A percentile compares a stretch with the other conserved stretches of the same genome.
phyloP scores from a whole-genome alignment of 2,113 vertebrate species.

The Archocentrus centrarchus region DNA sequence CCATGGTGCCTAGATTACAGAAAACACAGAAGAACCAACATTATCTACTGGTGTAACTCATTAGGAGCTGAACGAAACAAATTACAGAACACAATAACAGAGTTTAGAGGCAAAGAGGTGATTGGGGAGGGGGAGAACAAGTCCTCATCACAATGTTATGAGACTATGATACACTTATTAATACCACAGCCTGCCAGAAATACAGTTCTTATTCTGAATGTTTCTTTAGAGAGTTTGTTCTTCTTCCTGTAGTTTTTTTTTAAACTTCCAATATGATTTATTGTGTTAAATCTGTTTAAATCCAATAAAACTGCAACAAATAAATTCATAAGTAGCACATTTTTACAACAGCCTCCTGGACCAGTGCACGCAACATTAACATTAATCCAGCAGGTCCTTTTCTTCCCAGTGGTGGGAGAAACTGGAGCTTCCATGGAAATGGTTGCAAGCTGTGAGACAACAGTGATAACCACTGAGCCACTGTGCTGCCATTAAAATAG shows the following conservation, averaged over 20 bases:
- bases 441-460: background rate
- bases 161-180: background rate
- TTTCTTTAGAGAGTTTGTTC: background rate
- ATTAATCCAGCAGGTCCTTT: background rate
- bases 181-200: background rate
- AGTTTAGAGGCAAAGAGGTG: background rate
- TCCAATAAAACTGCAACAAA: background rate
- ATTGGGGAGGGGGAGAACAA: background rate
- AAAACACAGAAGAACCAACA: background rate
- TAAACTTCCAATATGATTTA: background rate
- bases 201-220: background rate
- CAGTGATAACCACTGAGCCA: background rate
- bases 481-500: background rate
- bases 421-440: background rate
- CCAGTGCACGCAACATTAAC: background rate
- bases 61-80: background rate
- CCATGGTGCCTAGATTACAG: constrained; percentile 81
- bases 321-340: background rate
- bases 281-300: background rate
- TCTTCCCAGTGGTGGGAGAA: background rate
- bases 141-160: background rate
- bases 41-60: background rate
- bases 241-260: background rate
- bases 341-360: background rate
- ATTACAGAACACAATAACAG: background rate